Percentiles rank a stretch among this genome's conserved stretches.
These are phyloP conservation scores for Drosophila leontia DNA, from an alignment of 1,140 invertebrate species.

Conservation along the genomic window DNA sequence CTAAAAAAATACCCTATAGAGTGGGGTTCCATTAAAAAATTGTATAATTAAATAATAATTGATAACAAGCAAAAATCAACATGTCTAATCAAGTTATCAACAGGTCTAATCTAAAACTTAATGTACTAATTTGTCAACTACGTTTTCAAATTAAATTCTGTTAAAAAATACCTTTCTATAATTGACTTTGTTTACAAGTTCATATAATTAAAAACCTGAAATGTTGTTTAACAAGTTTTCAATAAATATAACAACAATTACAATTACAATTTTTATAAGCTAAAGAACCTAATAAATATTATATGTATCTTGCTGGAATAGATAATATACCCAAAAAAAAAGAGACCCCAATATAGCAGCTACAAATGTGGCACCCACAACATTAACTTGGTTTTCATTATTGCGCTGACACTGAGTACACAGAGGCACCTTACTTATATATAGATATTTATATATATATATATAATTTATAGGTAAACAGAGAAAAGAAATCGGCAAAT, in stretches of 20 bases:
- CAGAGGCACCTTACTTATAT: slow-evolving; percentile 14
- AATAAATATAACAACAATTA: background rate
- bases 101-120: background rate
- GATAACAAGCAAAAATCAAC: background rate
- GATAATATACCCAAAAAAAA: background rate
- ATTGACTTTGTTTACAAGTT: background rate
- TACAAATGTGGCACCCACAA: slow-evolving; percentile 2
- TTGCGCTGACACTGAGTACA: slow-evolving; percentile 46
- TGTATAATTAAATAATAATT: background rate
- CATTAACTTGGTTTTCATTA: slow-evolving; percentile 45
- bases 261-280: too few relatives aligned
- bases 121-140: slow-evolving; percentile 1
- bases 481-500: slow-evolving; percentile 29
- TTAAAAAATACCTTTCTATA: background rate
- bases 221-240: background rate
- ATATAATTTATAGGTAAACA: slow-evolving; percentile 61
- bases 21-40: background rate
- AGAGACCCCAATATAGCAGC: background rate
- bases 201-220: background rate
- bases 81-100: background rate
- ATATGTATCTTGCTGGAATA: background rate
- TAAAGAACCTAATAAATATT: background rate
- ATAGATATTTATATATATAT: slow-evolving; percentile 5
- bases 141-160: background rate
- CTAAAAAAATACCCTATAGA: background rate